A percentile compares a stretch with the other conserved stretches of the same genome.
phyloP scores from a whole-genome alignment of 2,797 vertebrate genomes.

The Rousettus madagascariensis region DNA sequence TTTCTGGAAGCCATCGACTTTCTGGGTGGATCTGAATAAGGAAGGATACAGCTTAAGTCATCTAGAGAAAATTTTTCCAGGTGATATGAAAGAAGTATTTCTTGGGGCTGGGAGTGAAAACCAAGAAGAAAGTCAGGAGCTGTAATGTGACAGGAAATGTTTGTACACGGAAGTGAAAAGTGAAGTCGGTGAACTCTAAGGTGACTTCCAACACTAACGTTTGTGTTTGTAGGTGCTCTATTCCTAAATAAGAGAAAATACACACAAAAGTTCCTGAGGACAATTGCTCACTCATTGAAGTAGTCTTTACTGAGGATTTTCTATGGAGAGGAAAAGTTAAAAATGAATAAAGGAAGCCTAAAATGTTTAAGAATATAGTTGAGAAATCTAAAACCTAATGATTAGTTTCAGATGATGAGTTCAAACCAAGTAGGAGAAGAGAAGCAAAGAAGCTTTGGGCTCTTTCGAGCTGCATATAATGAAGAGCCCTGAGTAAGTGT shows the following conservation, averaged over 20 bases:
- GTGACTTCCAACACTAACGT: not conserved
- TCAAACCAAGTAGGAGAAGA: not conserved
- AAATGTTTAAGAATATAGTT: not conserved
- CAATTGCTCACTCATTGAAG: not conserved
- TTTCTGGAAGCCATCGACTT: not conserved
- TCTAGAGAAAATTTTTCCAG: conserved; percentile 44
- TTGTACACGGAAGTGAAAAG: not conserved
- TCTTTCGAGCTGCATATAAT: not conserved
- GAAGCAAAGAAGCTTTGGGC: not conserved
- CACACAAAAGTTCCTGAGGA: not conserved
- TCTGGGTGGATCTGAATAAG: not conserved
- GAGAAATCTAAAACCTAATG: not conserved
- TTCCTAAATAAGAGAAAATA: not conserved
- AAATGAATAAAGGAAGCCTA: not conserved
- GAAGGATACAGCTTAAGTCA: not conserved
- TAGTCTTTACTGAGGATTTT: not conserved
- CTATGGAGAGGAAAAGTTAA: not conserved
- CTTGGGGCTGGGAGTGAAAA: not conserved
- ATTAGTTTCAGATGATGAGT: not conserved
- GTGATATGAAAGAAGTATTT: not conserved
- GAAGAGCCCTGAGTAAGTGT: not conserved
- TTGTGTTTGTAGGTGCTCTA: not conserved
- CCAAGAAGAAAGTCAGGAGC: not conserved
- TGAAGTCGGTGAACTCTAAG: not conserved
- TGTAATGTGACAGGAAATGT: not conserved